Evolutionary conservation across 2,113 vertebrate species (phyloP).

Genomic region (Lagopus leucura): DNA sequence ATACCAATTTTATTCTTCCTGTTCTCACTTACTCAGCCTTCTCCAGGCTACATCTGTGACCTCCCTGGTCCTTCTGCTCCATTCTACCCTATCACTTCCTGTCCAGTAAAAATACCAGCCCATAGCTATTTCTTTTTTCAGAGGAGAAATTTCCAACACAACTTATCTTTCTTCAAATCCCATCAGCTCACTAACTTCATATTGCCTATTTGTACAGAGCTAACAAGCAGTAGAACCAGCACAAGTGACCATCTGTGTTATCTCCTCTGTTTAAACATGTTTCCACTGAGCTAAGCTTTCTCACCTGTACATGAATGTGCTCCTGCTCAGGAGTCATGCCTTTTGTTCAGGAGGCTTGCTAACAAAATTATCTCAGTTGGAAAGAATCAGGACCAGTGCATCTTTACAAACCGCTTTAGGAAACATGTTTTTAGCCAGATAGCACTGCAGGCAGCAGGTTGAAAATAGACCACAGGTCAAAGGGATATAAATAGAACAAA

Average conservation of each 20-base stretch:
- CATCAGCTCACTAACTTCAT: background rate
- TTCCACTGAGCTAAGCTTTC: background rate
- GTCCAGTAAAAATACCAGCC: background rate
- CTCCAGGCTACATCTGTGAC: slow-evolving; percentile 23
- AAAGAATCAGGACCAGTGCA: background rate
- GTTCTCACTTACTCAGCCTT: slow-evolving; percentile 15
- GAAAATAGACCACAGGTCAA: background rate
- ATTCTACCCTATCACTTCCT: background rate
- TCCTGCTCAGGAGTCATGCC: background rate
- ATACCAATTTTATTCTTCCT: slow-evolving; percentile 48
- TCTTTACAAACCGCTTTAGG: background rate
- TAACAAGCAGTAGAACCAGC: slow-evolving; percentile 13
- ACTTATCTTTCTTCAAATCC: background rate
- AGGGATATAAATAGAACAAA: background rate
- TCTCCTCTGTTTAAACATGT: background rate
- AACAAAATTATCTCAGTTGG: background rate
- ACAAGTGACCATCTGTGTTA: background rate
- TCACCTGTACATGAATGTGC: background rate
- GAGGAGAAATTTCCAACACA: background rate
- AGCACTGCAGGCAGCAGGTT: background rate
- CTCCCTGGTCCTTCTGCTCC: background rate
- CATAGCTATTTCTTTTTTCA: background rate
- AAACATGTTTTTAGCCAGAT: background rate
- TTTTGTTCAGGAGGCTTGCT: background rate
- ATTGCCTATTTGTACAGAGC: background rate